Evolutionary conservation across 2,797 vertebrate genomes (phyloP).

Genomic region (Onychomys torridus): DNA sequence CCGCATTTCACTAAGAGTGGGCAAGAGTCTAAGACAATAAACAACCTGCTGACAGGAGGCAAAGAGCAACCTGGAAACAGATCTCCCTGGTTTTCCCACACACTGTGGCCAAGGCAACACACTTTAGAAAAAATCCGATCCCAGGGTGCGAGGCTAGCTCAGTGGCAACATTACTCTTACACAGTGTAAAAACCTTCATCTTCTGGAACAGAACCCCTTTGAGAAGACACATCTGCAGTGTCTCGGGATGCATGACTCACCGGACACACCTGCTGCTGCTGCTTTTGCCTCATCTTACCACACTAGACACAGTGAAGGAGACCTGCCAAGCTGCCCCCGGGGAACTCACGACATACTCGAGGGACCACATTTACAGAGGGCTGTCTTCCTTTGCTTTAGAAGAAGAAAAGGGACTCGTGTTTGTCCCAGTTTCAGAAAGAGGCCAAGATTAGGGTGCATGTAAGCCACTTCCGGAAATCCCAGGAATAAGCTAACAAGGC

Average conservation of each 20-base stretch:
- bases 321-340: background rate
- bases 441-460: background rate
- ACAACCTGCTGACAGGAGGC: background rate
- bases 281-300: background rate
- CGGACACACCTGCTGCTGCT: background rate
- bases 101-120: background rate
- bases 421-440: background rate
- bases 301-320: background rate
- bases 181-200: background rate
- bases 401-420: background rate
- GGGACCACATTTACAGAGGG: conserved; percentile 24
- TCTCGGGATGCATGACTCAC: background rate
- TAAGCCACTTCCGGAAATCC: background rate
- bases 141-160: background rate
- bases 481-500: background rate
- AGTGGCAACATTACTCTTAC: background rate
- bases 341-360: background rate
- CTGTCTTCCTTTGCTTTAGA: background rate
- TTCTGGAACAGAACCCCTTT: background rate
- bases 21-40: background rate
- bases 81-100: background rate
- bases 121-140: background rate
- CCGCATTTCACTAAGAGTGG: background rate
- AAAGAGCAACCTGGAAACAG: background rate
- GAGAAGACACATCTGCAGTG: background rate